phyloP scores from a whole-genome alignment of 2,797 vertebrate genomes.

The Pseudotriccus pelzelni region DNA sequence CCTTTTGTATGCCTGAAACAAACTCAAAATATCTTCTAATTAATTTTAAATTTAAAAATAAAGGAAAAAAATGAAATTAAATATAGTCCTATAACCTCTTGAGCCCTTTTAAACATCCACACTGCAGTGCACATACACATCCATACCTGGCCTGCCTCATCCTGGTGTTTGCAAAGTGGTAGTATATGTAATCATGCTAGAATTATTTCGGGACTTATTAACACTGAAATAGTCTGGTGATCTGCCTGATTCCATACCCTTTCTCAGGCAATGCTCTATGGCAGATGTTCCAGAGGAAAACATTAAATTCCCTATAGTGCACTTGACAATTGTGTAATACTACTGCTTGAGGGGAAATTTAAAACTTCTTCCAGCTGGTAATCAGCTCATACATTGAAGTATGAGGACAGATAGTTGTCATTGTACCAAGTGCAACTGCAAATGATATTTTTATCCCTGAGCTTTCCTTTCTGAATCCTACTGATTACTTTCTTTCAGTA shows the following conservation, averaged over 20 bases:
- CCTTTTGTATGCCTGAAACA: not conserved
- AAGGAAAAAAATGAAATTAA: not conserved
- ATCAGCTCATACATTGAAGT: constrained; percentile 44
- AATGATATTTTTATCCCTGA: constrained; percentile 34
- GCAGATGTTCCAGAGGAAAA: constrained; percentile 56
- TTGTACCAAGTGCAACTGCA: not conserved
- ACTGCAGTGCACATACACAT: not conserved
- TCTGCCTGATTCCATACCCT: constrained; percentile 4
- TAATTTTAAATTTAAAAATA: not conserved
- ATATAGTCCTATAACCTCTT: not conserved
- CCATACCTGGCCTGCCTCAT: not conserved
- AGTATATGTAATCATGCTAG: not conserved
- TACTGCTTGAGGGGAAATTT: constrained; percentile 42
- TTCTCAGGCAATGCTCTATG: constrained; percentile 22
- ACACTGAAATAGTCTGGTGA: not conserved
- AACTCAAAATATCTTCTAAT: not conserved
- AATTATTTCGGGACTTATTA: constrained; percentile 25
- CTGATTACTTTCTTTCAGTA: not conserved
- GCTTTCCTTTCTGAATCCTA: not conserved
- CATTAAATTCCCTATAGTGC: constrained; percentile 38
- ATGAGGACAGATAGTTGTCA: constrained; percentile 36
- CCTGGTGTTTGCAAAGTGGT: not conserved
- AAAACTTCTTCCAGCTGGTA: constrained; percentile 38
- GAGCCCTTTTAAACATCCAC: not conserved
- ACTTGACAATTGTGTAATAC: constrained; percentile 36